Evolutionary conservation across 2,113 vertebrate genomes (phyloP), one percentile per base, ranked within the genome.

Genomic region (Cottus gobio): DNA sequence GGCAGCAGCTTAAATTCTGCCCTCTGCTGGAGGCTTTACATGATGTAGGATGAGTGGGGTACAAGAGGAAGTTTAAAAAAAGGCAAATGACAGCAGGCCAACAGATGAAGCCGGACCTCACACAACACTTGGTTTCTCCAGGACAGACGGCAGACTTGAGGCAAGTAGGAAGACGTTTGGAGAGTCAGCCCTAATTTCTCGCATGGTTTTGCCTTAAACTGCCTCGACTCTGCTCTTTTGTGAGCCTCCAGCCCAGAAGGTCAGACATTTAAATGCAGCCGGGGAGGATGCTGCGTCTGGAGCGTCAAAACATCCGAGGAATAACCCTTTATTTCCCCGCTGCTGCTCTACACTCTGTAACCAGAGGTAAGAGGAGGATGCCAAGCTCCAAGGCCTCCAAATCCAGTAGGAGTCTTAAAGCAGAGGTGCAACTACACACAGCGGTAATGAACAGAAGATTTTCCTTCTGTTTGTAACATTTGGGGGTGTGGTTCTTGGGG

Each of bases 1-100:
- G 58, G 65, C 71, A 73, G 69, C 62, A 79, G 68, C 65, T 16
- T 56, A 30, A n/a, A 65, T 56, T 42, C 85, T 88, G 90, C 91
- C 92, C 91, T 79, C 93, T 92, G 87, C 87, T 94, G 93, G 90
- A 81, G 69, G 67, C 52, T 60, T 44, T 39, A 44, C 52, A 61
- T 1, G 85, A 60, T 78, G 74, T 44, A 36, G 69, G 22, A 26
- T 66, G 28, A 24, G 54, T 50, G 26, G 26, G 57, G 68, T 7
- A 61, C 34, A n/a, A 18, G 56, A 80, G 4, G 10, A 58, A 46
- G 15, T 13, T 22, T n/a, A n/a, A n/a, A n/a, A 36, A 26, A 39
- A 42, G n/a, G 34, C 5, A 52, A 36, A 66, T 10, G 22, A n/a
- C 52, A 56, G 52, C 37, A 65, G 8, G 34, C 24, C 22, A 7